Conservation (phyloP, 1,140 invertebrate genomes). For the Gryon sp. region DNA sequence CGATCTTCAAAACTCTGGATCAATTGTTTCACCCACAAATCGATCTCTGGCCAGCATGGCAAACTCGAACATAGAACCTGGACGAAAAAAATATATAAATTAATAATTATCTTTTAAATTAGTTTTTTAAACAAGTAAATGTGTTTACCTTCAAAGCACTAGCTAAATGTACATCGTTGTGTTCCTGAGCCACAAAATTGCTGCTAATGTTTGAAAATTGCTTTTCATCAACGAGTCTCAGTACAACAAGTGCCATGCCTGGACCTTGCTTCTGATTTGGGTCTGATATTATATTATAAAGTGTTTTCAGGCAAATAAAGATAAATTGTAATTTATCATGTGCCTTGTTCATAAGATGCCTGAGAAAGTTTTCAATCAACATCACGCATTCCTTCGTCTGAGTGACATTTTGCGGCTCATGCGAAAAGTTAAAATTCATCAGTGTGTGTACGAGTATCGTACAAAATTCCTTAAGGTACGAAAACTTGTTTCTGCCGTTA, state of each 20-base stretch:
- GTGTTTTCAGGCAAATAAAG: conserved; percentile 66
- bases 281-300: conserved; percentile 73
- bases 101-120: background rate
- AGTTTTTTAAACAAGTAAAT: background rate
- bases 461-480: conserved; percentile 16
- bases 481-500: background rate
- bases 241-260: conserved; percentile 80
- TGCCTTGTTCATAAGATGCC: background rate
- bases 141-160: conserved; percentile 32
- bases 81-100: background rate
- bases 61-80: conserved; percentile 80
- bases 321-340: conserved; percentile 58
- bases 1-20: conserved; percentile 79
- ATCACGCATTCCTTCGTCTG: conserved; percentile 4
- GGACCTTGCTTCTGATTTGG: conserved; percentile 74
- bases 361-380: conserved; percentile 5
- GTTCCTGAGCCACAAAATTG: conserved; percentile 73
- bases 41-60: conserved; percentile 76
- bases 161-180: conserved; percentile 26
- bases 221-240: conserved; percentile 74
- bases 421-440: conserved; percentile 17
- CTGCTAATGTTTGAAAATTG: conserved; percentile 71
- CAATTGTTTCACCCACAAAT: conserved; percentile 79
- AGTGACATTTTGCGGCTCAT: background rate
- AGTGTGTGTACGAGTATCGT: conserved; percentile 16